Base-by-base conservation (phyloP, 1,140 invertebrate genomes). In the Holcopasites calliopsidis region DNA sequence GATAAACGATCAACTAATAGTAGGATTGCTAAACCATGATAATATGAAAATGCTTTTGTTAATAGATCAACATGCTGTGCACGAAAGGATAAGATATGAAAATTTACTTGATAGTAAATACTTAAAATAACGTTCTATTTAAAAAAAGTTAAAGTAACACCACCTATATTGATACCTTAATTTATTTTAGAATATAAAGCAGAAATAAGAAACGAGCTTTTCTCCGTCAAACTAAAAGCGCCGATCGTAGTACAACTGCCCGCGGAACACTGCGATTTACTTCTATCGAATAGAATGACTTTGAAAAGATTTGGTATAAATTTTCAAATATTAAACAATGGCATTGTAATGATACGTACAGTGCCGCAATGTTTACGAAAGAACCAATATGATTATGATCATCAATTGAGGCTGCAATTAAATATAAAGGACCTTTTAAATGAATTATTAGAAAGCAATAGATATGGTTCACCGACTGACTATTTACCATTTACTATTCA, bases 1-100 rank as follows among this genome's bases (percentile, higher is more conserved):
- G 85, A 72, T 91, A n/a, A 91, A 91, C 81, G 55, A 77, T 4
- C 88, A 91, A 82, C 88, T 91, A 38, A 91, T 92, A 50, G 86
- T 84, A 28, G 90, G 85, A 52, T 70, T 89, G 40, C 72, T 84
- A 35, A 62, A 78, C 40, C 77, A 88, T 49, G 64, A 86, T 65
- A 58, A 85, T 52, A 83, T 75, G 52, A 88, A 88, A 73, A 64
- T 90, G 10, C 74, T 92, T 33, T 62, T 92, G 62, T 70, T 91
- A 8, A 89, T 92, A 35, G 91, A 92, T 84, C 91, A 92, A 88
- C 91, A 92, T 82, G 91, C 91, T 6, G 77, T 88, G 61, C 87
- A 91, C 60, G 91, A 92, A 85, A 88, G 91, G 77, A 91, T 92
- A 79, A 87, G 90, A 60, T 92, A 91, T 62, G 91, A 92, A 78